A percentile compares a stretch with the other conserved stretches of the same genome.
These are phyloP conservation scores for Myodes glareolus DNA, from an alignment of 2,113 vertebrate species.

Conservation along the genomic window DNA sequence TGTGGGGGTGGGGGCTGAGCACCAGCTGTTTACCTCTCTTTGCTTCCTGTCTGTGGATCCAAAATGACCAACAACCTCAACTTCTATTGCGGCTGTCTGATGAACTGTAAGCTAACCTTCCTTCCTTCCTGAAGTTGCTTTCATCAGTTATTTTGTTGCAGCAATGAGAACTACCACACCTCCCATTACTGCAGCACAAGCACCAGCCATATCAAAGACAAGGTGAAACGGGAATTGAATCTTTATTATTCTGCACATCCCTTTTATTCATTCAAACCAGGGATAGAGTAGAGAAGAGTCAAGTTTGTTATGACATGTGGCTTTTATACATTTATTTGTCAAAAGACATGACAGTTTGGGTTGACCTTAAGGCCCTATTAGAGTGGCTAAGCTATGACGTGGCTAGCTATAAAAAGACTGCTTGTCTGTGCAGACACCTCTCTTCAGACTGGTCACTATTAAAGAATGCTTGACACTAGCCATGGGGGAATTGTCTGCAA, in stretches of 20 bases:
- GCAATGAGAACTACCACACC: not conserved
- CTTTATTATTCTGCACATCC: slow-evolving; percentile 25
- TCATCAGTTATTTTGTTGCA: not conserved
- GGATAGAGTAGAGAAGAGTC: not conserved
- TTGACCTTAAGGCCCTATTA: not conserved
- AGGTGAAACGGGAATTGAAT: slow-evolving; percentile 17
- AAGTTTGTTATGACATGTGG: slow-evolving; percentile 11
- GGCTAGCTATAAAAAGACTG: not conserved
- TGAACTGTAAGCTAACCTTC: not conserved
- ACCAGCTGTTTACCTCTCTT: not conserved
- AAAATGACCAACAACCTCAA: not conserved
- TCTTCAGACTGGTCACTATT: not conserved
- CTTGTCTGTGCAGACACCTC: slow-evolving; percentile 6
- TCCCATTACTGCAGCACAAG: not conserved
- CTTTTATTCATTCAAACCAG: slow-evolving; percentile 25
- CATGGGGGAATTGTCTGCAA: not conserved
- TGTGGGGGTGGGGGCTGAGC: too few species aligned
- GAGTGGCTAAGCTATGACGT: not conserved
- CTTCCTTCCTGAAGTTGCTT: not conserved
- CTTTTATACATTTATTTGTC: slow-evolving; percentile 11
- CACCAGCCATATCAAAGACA: slow-evolving; percentile 25
- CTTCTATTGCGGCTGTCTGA: not conserved
- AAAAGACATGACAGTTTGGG: not conserved
- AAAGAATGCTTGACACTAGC: not conserved
- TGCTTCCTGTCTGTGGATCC: not conserved